Percentiles rank a stretch among this genome's conserved stretches.
Evolutionary conservation across 1,140 invertebrate genomes (phyloP).

Genomic region (Eumeta japonica): DNA sequence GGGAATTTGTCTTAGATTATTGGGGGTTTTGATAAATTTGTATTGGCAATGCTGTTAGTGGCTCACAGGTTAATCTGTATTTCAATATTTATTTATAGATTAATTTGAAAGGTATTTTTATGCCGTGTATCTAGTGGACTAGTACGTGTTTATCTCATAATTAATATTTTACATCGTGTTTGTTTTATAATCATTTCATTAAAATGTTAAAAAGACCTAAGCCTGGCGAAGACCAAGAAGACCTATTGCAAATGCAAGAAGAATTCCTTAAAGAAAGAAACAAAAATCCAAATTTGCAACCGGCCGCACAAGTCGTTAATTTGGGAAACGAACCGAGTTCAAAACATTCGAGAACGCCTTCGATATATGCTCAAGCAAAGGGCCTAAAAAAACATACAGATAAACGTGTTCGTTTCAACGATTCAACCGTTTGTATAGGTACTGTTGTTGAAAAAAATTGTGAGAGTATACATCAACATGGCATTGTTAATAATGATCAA

Average conservation of each 20-base stretch:
- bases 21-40: too few species aligned
- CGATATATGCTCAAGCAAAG: conserved; percentile 45
- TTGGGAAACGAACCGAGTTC: conserved; percentile 37
- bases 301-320: conserved; percentile 62
- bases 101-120: too few species aligned
- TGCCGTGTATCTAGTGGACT: too few species aligned
- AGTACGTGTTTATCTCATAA: not conserved
- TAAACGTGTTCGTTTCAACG: conserved; percentile 21
- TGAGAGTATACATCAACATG: conserved; percentile 23
- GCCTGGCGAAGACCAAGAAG: conserved; percentile 65
- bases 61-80: too few species aligned
- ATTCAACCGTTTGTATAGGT: conserved; percentile 17
- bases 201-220: conserved; percentile 64
- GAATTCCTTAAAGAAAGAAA: conserved; percentile 61
- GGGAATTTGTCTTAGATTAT: too few species aligned
- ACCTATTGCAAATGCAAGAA: conserved; percentile 69
- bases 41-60: too few species aligned
- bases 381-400: conserved; percentile 26
- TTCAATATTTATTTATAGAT: too few species aligned
- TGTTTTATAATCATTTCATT: not conserved
- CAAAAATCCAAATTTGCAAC: conserved; percentile 49
- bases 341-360: conserved; percentile 22
- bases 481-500: conserved; percentile 20
- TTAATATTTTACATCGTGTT: not conserved
- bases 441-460: conserved; percentile 43